These are phyloP conservation scores for Agriopis marginaria DNA, from an alignment of 2,888 invertebrate genomes.

Conservation along the genomic window DNA sequence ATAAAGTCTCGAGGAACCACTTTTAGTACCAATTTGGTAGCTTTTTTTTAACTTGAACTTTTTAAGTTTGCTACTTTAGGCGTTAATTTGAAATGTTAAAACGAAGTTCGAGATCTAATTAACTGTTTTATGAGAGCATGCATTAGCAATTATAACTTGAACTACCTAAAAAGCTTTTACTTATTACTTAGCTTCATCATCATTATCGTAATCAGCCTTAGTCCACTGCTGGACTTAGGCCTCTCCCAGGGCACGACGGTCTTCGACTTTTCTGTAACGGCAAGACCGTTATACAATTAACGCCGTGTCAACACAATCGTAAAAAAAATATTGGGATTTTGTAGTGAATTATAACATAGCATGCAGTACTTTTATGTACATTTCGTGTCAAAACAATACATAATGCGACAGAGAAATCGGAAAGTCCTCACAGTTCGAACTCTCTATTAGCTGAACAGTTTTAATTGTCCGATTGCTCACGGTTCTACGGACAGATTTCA, in stretches of 20 bases:
- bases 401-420: conserved; percentile 21
- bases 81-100: conserved; percentile 18
- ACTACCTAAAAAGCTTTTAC: neutral
- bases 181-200: neutral
- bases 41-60: conserved; percentile 24
- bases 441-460: conserved; percentile 32
- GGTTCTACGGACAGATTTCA: conserved; percentile 30
- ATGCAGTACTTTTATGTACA: neutral
- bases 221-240: too few species aligned
- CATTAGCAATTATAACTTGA: neutral
- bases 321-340: too few species aligned
- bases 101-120: conserved; percentile 3
- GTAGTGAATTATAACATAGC: neutral
- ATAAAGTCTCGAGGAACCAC: conserved; percentile 33
- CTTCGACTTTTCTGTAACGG: too few species aligned
- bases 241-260: too few species aligned
- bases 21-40: conserved; percentile 34
- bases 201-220: neutral
- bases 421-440: conserved; percentile 34
- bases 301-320: too few species aligned
- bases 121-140: neutral
- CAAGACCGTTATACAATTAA: too few species aligned
- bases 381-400: conserved; percentile 16
- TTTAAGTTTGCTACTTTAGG: conserved; percentile 14
- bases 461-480: conserved; percentile 41